phyloP scores from a whole-genome alignment of 2,888 invertebrate species.

The Oscheius myriophilus region DNA sequence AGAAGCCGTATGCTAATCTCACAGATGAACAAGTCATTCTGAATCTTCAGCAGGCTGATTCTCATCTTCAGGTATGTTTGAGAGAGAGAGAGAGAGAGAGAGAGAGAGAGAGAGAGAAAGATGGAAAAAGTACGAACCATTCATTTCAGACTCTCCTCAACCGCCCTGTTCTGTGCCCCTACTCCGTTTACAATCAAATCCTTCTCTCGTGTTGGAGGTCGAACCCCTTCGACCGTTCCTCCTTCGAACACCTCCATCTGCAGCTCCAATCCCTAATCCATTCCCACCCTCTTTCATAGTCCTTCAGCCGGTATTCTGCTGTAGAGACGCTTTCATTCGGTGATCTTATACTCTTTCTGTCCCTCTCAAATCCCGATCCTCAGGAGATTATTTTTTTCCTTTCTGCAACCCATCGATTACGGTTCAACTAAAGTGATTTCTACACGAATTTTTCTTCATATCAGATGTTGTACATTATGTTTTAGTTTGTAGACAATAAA shows the following conservation, averaged over 20 bases:
- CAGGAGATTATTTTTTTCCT: slow-evolving; percentile 17
- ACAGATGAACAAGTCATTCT: slow-evolving; percentile 84
- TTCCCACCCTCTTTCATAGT: slow-evolving; percentile 6
- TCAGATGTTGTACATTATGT: too few species aligned
- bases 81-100: too few species aligned
- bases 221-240: slow-evolving; percentile 47
- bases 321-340: background rate
- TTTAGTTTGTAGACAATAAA: too few species aligned
- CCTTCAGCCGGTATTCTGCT: background rate
- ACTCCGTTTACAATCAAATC: slow-evolving; percentile 49
- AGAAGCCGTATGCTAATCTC: slow-evolving; percentile 82
- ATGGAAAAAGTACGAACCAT: background rate
- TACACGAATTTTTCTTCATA: too few species aligned
- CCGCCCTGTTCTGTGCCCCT: slow-evolving; percentile 49
- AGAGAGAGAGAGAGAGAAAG: too few species aligned
- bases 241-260: slow-evolving; percentile 60
- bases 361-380: slow-evolving; percentile 4
- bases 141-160: slow-evolving; percentile 44
- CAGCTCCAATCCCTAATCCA: slow-evolving; percentile 55
- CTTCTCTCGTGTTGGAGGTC: slow-evolving; percentile 53
- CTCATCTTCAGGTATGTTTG: slow-evolving; percentile 20
- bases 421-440: too few species aligned
- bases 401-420: too few species aligned
- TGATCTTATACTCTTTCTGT: background rate
- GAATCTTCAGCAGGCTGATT: slow-evolving; percentile 75